A percentile compares a stretch with the other conserved stretches of the same genome.
Conservation (phyloP, 2,888 invertebrate genomes). For the Glyphotaelius pellucidus region DNA sequence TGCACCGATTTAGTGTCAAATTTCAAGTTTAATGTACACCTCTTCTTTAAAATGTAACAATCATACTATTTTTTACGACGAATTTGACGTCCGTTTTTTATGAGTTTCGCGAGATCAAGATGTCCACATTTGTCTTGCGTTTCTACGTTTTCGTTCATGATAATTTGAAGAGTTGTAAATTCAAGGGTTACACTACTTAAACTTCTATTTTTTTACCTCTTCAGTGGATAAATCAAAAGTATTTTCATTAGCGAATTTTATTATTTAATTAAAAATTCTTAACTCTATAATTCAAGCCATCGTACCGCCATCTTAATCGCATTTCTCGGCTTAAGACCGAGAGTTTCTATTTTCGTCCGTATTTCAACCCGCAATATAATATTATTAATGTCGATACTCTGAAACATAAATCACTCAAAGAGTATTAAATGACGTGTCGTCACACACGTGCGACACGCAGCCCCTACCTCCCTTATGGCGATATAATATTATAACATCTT, state of each 20-base stretch:
- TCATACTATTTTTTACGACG: no score
- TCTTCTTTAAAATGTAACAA: no score
- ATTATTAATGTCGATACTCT: constrained; percentile 28
- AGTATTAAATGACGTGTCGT: constrained; percentile 49
- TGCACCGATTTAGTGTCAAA: no score
- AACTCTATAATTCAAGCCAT: background rate
- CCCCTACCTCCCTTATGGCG: background rate
- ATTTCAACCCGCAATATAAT: constrained; percentile 5
- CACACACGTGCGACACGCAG: constrained; percentile 45
- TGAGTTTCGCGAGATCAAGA: no score
- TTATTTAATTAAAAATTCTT: no score
- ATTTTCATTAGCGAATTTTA: no score
- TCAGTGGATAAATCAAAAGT: no score
- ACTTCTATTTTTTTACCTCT: no score
- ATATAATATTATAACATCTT: background rate
- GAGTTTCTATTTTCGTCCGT: background rate
- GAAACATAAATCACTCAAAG: constrained; percentile 49
- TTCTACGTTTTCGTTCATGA: no score
- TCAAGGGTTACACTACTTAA: background rate
- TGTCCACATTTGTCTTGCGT: no score
- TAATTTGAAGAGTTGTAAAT: background rate
- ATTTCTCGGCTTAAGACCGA: background rate
- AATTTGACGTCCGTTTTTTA: no score
- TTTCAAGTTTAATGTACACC: no score
- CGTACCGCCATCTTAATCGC: background rate